Evolutionary conservation across 1,140 invertebrate genomes (phyloP).

Genomic region (Antheraea pernyi): DNA sequence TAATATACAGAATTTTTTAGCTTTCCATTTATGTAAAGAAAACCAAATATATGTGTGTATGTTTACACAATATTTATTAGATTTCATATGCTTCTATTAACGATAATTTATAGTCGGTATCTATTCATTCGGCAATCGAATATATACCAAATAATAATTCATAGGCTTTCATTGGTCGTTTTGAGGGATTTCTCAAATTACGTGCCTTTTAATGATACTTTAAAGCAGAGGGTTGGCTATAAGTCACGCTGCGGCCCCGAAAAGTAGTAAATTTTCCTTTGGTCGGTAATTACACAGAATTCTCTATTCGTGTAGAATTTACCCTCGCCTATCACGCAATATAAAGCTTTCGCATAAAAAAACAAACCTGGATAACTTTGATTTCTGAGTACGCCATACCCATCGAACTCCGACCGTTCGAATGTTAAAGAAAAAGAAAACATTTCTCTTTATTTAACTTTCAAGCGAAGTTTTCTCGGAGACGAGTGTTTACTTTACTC

Average conservation of each 20-base stretch:
- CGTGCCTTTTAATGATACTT: constrained; percentile 43
- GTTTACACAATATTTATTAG: too few relatives aligned
- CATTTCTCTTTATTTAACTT: constrained; percentile 46
- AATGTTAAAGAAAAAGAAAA: constrained; percentile 20
- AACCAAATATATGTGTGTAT: too few relatives aligned
- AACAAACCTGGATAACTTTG: constrained; percentile 9
- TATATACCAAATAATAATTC: background rate
- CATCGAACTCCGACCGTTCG: constrained; percentile 24
- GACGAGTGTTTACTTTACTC: constrained; percentile 31
- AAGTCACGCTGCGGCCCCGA: constrained; percentile 49
- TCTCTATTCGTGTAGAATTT: constrained; percentile 37
- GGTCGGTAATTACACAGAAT: constrained; percentile 57
- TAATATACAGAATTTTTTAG: background rate
- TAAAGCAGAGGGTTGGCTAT: constrained; percentile 40
- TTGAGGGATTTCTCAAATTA: constrained; percentile 30
- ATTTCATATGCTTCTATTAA: too few relatives aligned
- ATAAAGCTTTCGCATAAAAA: constrained; percentile 31
- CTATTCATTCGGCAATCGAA: too few relatives aligned
- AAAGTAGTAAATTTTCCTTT: constrained; percentile 57
- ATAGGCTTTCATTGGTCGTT: constrained; percentile 15
- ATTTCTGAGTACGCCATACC: constrained; percentile 22
- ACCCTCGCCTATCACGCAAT: constrained; percentile 56
- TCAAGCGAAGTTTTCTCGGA: constrained; percentile 26
- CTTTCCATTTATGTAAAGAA: too few relatives aligned
- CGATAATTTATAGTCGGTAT: too few relatives aligned